phyloP scores from a whole-genome alignment of 2,113 vertebrate species.

The Poeciliopsis turrubarensis region DNA sequence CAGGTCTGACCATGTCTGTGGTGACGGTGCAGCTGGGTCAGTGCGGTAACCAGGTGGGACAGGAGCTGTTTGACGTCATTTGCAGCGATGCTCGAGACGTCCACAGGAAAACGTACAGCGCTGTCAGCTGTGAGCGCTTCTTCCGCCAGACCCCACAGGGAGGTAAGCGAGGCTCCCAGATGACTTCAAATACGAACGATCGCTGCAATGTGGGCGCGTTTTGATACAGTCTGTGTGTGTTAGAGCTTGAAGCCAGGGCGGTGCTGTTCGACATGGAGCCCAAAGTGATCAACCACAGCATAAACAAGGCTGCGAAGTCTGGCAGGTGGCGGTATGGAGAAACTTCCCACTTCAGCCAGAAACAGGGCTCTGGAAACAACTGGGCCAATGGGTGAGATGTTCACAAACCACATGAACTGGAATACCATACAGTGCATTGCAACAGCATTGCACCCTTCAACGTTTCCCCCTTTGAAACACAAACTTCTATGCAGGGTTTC shows the following conservation, averaged over 20 bases:
- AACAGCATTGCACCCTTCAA: too few species aligned
- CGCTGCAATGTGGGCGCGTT: background rate
- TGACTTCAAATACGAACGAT: fast-evolving
- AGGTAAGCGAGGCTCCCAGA: conserved; percentile 71
- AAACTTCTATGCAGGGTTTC: too few species aligned
- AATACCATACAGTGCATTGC: background rate
- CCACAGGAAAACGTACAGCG: conserved; percentile 78
- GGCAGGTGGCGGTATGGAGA: conserved; percentile 87
- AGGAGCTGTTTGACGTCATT: conserved; percentile 85
- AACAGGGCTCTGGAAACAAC: conserved; percentile 97
- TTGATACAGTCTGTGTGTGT: background rate
- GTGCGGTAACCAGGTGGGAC: conserved; percentile 94
- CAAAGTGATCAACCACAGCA: conserved; percentile 90
- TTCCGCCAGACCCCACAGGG: conserved; percentile 80
- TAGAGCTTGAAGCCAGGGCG: conserved; percentile 83
- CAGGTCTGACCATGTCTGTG: conserved; percentile 82
- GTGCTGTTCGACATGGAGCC: conserved; percentile 97
- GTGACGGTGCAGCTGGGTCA: conserved; percentile 94
- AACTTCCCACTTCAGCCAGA: conserved; percentile 87
- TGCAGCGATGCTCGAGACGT: conserved; percentile 76
- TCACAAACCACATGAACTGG: background rate
- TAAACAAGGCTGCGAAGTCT: conserved; percentile 80
- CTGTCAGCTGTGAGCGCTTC: conserved; percentile 85
- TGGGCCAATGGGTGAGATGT: conserved; percentile 92
- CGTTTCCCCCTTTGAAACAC: too few species aligned